These are phyloP conservation scores for Lampris megalopsis DNA, from an alignment of 2,113 vertebrate species.

Conservation along the genomic window DNA sequence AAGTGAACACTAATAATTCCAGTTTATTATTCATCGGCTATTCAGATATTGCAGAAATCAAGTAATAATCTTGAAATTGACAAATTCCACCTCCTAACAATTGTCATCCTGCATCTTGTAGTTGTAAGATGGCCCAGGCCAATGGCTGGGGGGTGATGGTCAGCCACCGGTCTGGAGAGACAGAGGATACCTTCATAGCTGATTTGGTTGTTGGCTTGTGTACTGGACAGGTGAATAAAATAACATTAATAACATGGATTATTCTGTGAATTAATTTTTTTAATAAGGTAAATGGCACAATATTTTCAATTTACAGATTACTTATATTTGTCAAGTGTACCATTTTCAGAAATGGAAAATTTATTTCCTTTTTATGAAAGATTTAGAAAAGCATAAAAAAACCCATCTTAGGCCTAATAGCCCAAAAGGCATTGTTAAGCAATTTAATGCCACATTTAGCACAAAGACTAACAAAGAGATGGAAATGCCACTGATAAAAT, in stretches of 20 bases:
- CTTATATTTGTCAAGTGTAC: neutral
- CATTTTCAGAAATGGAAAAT: neutral
- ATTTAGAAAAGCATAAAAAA: neutral
- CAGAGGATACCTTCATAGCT: constrained; percentile 96
- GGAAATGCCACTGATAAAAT: neutral
- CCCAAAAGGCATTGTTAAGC: neutral
- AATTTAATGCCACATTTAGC: neutral
- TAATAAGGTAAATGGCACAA: neutral
- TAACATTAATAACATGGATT: neutral
- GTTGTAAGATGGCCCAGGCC: constrained; percentile 94
- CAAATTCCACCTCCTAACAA: neutral
- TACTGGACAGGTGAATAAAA: constrained; percentile 90
- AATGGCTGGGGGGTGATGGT: constrained; percentile 98
- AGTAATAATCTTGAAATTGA: neutral
- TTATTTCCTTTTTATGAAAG: neutral
- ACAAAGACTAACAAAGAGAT: neutral
- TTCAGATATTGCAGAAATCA: neutral
- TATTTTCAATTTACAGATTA: neutral
- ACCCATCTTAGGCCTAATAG: neutral
- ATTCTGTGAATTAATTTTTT: neutral
- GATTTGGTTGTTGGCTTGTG: constrained; percentile 96
- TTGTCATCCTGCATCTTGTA: constrained; percentile 48
- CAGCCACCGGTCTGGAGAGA: constrained; percentile 95
- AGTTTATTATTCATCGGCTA: neutral
- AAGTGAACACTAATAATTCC: constrained; percentile 66